Percentiles rank a stretch among this genome's conserved stretches.
Conservation (phyloP, 2,113 vertebrate genomes). For the Heteronetta atricapilla region DNA sequence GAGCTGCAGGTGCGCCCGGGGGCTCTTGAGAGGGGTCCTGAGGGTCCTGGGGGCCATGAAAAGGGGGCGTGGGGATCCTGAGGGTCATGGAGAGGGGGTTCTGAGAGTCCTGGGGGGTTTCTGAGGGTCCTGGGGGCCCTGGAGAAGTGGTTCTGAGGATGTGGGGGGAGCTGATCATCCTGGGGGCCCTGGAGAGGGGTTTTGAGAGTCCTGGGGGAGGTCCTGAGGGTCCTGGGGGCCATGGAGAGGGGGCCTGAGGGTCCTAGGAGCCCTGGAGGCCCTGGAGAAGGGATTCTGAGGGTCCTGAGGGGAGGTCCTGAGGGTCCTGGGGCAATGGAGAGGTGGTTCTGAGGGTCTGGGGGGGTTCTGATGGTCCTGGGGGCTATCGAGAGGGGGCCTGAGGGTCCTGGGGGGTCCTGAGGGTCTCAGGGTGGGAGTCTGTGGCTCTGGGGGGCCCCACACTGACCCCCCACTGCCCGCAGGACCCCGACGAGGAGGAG, state of each 20-base stretch:
- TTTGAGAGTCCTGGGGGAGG: background rate
- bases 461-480: fast-evolving
- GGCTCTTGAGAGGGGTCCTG: fast-evolving
- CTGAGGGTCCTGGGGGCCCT: no score
- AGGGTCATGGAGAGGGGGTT: background rate
- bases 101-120: no score
- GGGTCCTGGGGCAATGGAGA: no score
- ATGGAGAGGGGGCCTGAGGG: no score
- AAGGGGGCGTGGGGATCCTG: no score
- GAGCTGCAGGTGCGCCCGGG: constrained; percentile 86
- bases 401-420: background rate
- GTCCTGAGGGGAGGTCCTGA: background rate
- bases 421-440: no score
- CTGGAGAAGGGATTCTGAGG: background rate
- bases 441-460: background rate
- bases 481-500: constrained; percentile 95
- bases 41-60: background rate
- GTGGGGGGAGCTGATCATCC: no score
- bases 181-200: background rate
- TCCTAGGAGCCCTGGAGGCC: background rate
- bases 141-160: no score
- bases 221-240: background rate
- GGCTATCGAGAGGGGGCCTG: background rate
- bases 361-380: no score
- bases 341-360: no score